phyloP scores from a whole-genome alignment of 2,797 vertebrate genomes.

The Aythya fuligula region DNA sequence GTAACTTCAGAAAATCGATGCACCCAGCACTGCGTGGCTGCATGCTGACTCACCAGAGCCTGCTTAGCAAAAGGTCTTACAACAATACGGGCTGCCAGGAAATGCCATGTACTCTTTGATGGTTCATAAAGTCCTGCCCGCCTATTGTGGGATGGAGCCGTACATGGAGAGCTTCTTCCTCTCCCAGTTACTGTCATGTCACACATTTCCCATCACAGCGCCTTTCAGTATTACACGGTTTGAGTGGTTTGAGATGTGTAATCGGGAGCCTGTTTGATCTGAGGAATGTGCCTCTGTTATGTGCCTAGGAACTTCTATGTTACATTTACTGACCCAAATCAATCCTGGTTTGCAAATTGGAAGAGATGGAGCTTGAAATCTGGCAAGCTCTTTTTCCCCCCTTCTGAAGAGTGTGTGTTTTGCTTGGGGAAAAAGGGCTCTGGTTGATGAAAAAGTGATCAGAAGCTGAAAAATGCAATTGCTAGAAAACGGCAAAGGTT shows the following conservation, averaged over 20 bases:
- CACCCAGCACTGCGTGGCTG: neutral
- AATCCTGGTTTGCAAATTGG: conserved; percentile 22
- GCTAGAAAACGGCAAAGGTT: neutral
- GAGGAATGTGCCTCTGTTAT: neutral
- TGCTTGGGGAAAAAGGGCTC: neutral
- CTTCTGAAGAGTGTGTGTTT: neutral
- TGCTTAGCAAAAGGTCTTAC: conserved; percentile 2
- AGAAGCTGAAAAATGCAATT: neutral
- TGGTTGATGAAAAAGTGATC: neutral
- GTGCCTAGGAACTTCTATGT: neutral
- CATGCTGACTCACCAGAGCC: neutral
- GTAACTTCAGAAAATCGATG: neutral
- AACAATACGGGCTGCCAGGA: conserved; percentile 19
- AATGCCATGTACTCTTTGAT: neutral
- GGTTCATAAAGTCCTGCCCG: neutral
- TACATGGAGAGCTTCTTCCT: neutral
- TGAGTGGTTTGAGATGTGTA: neutral
- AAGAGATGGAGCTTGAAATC: conserved; percentile 38
- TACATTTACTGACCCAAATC: conserved; percentile 22
- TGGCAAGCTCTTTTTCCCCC: neutral
- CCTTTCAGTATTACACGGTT: neutral
- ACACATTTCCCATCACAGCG: conserved; percentile 30
- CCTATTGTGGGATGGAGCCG: conserved; percentile 14
- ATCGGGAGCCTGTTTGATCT: neutral
- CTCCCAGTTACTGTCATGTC: conserved; percentile 18